A percentile compares a stretch with the other conserved stretches of the same genome.
Evolutionary conservation across 2,113 vertebrate species (phyloP).

Genomic region (Thermophis baileyi): DNA sequence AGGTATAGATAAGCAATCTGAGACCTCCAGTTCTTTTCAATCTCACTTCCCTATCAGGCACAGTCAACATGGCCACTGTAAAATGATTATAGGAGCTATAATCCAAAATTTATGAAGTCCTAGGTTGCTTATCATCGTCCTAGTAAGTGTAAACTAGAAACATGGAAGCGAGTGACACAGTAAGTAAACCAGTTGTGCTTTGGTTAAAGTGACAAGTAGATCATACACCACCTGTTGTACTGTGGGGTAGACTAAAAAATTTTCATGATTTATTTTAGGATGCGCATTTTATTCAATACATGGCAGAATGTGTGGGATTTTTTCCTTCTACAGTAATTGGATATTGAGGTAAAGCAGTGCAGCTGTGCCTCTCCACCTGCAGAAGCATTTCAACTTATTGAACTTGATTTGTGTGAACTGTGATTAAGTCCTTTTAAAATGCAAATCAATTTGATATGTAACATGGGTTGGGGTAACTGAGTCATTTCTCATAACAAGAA

Average conservation of each 20-base stretch:
- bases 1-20: not conserved
- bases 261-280: slow-evolving; percentile 1
- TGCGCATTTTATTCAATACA: slow-evolving; percentile 8
- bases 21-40: not conserved
- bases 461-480: not conserved
- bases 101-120: not conserved
- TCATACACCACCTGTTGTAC: slow-evolving; percentile 53
- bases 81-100: not conserved
- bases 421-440: not conserved
- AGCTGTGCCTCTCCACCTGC: slow-evolving; percentile 18
- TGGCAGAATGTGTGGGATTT: not conserved
- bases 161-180: slow-evolving; percentile 47
- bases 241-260: slow-evolving; percentile 37
- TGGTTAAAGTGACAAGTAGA: not conserved
- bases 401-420: slow-evolving; percentile 41
- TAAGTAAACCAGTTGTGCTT: not conserved
- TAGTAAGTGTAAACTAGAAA: not conserved
- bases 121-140: not conserved
- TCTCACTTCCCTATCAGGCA: not conserved
- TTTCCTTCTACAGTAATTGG: not conserved
- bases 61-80: not conserved
- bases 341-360: not conserved
- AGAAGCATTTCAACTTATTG: slow-evolving; percentile 35
- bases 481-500: not conserved
- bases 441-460: slow-evolving; percentile 8